phyloP scores from a whole-genome alignment of 1,140 invertebrate genomes.

The Bombus superbus region DNA sequence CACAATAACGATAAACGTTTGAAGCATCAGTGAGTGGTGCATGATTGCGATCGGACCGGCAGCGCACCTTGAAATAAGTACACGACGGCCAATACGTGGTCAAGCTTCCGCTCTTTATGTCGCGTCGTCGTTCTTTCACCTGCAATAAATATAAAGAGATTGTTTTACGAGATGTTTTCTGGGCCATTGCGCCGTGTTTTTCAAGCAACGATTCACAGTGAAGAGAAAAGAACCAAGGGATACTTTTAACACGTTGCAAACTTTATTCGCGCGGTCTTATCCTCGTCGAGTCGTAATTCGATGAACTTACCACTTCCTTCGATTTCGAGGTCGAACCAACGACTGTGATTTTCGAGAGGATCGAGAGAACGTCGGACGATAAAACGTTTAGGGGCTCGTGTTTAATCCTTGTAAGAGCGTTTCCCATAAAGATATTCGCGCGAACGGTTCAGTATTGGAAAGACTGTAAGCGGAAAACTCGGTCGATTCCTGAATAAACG shows the following conservation, averaged over 20 bases:
- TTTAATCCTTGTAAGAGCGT: not conserved
- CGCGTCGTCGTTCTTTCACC: not conserved
- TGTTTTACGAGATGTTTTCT: not conserved
- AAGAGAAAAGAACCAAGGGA: no score
- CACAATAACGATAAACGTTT: conserved; percentile 55
- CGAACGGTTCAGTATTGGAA: not conserved
- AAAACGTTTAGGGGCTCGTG: not conserved
- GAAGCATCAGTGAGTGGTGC: conserved; percentile 62
- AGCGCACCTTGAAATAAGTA: conserved; percentile 33
- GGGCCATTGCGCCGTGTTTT: no score
- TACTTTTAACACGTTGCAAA: no score
- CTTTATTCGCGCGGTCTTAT: not conserved
- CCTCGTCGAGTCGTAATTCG: not conserved
- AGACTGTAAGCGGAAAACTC: not conserved
- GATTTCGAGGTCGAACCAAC: not conserved
- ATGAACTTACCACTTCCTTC: not conserved
- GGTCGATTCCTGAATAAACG: not conserved
- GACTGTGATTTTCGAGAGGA: not conserved
- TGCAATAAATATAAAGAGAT: conserved; percentile 20
- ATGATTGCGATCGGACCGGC: conserved; percentile 55
- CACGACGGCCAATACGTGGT: conserved; percentile 6
- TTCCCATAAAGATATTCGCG: not conserved
- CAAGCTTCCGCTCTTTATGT: not conserved
- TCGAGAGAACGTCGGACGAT: not conserved
- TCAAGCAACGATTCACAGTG: no score